phyloP scores from a whole-genome alignment of 2,888 invertebrate genomes.

The Phania funesta region DNA sequence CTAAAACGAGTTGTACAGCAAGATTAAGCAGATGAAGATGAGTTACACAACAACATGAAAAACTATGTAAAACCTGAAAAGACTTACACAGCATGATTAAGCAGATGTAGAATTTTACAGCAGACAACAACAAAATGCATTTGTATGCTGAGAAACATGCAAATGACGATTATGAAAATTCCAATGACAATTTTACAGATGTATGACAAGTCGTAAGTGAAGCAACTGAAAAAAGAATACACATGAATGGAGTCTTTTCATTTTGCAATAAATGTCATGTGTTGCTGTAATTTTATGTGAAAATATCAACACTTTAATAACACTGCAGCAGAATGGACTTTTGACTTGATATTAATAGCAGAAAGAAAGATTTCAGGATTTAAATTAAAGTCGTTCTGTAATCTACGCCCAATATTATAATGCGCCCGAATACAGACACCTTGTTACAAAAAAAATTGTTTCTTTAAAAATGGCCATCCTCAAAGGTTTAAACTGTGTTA shows the following conservation, averaged over 20 bases:
- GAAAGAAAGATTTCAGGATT: too few species aligned
- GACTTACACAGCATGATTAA: background rate
- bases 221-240: background rate
- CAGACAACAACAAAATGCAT: background rate
- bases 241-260: background rate
- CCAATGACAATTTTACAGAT: constrained; percentile 16
- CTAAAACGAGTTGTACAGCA: background rate
- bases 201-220: constrained; percentile 1
- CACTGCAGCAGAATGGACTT: background rate
- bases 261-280: background rate
- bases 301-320: background rate
- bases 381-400: too few species aligned
- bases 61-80: background rate
- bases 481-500: too few species aligned
- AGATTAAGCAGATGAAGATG: background rate
- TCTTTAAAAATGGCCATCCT: too few species aligned
- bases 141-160: background rate
- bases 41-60: background rate
- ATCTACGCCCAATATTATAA: too few species aligned
- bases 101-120: background rate
- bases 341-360: background rate
- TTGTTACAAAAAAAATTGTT: too few species aligned
- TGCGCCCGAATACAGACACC: too few species aligned
- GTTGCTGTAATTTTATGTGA: background rate
- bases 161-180: background rate